These are phyloP conservation scores for Polyommatus iphigenia DNA, from an alignment of 2,888 invertebrate genomes.

Conservation along the genomic window DNA sequence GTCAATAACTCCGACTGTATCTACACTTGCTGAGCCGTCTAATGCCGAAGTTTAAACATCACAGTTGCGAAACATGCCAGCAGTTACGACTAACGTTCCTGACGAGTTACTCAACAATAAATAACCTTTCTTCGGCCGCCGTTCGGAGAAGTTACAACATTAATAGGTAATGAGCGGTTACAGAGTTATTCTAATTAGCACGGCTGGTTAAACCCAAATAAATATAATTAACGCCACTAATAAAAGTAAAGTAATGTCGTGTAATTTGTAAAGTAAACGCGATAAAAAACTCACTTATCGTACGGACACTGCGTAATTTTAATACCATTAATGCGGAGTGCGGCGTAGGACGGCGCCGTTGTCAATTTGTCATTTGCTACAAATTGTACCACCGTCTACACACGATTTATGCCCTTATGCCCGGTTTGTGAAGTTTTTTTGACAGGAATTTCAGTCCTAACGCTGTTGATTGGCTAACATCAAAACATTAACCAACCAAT, in stretches of 20 bases:
- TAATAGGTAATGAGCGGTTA: conserved; percentile 9
- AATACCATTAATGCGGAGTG: conserved; percentile 36
- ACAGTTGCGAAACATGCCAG: conserved; percentile 18
- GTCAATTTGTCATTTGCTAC: conserved; percentile 33
- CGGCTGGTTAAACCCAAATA: conserved; percentile 26
- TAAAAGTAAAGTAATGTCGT: conserved; percentile 28
- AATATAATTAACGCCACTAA: conserved; percentile 20
- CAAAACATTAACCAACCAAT: neutral
- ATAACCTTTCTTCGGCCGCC: conserved; percentile 16
- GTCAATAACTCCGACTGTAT: neutral
- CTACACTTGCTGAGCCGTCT: neutral
- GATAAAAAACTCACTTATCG: conserved; percentile 34
- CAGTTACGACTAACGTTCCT: conserved; percentile 1
- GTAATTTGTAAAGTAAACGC: conserved; percentile 31
- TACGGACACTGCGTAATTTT: conserved; percentile 36
- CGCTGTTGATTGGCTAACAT: neutral
- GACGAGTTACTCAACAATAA: conserved; percentile 10
- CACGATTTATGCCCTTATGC: neutral
- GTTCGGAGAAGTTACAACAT: conserved; percentile 11
- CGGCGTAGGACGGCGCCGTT: conserved; percentile 25
- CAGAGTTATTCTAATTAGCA: conserved; percentile 5
- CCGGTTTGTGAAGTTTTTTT: neutral
- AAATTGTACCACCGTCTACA: conserved; percentile 24
- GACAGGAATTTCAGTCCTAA: neutral
- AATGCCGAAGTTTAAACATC: conserved; percentile 5